Evolutionary conservation across 1,140 invertebrate genomes (phyloP).

Genomic region (Trichogramma pretiosum): DNA sequence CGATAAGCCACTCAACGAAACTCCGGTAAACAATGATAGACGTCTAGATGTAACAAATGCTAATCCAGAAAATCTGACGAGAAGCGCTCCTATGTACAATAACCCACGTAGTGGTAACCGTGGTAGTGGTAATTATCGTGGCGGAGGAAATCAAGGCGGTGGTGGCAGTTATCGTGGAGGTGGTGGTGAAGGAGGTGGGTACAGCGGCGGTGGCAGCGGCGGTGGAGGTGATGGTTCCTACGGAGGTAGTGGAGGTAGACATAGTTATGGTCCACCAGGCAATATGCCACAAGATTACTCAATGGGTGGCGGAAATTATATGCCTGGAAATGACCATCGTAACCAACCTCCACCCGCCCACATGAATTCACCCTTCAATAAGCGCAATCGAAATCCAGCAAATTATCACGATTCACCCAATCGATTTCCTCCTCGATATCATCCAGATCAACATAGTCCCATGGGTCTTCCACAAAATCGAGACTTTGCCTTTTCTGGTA

Average conservation of each 20-base stretch:
- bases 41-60: slow-evolving; percentile 31
- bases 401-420: slow-evolving; percentile 36
- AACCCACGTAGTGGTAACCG: slow-evolving; percentile 36
- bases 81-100: slow-evolving; percentile 54
- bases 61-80: slow-evolving; percentile 33
- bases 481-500: too few species aligned
- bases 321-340: too few species aligned
- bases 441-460: slow-evolving; percentile 20
- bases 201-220: slow-evolving; percentile 19
- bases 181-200: slow-evolving; percentile 17
- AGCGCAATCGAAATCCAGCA: too few species aligned
- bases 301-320: too few species aligned
- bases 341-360: not conserved
- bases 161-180: slow-evolving; percentile 30
- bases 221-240: slow-evolving; percentile 24
- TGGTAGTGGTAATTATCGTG: slow-evolving; percentile 31
- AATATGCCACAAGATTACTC: slow-evolving; percentile 14
- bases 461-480: too few species aligned
- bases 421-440: slow-evolving; percentile 24
- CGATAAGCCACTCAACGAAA: slow-evolving; percentile 4
- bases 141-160: slow-evolving; percentile 31
- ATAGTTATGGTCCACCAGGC: slow-evolving; percentile 31
- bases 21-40: slow-evolving; percentile 18
- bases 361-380: slow-evolving; percentile 29
- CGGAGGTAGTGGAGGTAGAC: slow-evolving; percentile 25